These are phyloP conservation scores for Platycnemis pennipes DNA, from an alignment of 2,888 invertebrate species.

Conservation along the genomic window DNA sequence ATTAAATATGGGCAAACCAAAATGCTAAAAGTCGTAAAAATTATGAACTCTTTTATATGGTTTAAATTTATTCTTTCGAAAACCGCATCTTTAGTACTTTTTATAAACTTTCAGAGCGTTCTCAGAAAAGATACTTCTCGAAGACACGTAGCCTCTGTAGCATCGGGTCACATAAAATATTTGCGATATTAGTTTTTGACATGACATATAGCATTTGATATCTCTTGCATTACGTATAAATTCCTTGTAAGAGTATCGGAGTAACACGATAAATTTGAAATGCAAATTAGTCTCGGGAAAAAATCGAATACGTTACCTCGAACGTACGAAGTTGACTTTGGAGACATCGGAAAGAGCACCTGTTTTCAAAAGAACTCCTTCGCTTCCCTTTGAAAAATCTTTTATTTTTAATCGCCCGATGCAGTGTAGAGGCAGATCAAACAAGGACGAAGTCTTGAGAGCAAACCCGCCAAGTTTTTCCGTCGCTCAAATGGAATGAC, in stretches of 20 bases:
- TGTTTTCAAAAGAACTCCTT: not conserved
- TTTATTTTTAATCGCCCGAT: slow-evolving; percentile 17
- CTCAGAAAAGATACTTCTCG: not conserved
- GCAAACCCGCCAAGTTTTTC: not conserved
- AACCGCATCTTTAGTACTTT: not conserved
- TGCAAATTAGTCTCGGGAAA: not conserved
- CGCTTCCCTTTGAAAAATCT: not conserved
- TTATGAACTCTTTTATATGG: too few relatives aligned
- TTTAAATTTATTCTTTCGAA: not conserved
- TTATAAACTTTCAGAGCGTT: not conserved
- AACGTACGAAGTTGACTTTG: not conserved
- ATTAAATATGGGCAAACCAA: too few relatives aligned
- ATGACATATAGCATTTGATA: not conserved
- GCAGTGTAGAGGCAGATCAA: not conserved
- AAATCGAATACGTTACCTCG: not conserved
- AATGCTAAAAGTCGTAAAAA: too few relatives aligned
- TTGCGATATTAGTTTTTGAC: not conserved
- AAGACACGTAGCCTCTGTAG: not conserved
- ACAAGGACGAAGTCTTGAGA: not conserved
- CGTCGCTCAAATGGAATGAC: not conserved
- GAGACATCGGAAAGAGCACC: not conserved
- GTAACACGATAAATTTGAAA: slow-evolving; percentile 22
- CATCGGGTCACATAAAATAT: not conserved
- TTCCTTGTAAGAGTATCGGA: not conserved
- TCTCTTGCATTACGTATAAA: slow-evolving; percentile 5